phyloP scores from a whole-genome alignment of 2,113 vertebrate species.

The Apodemus speciosus region DNA sequence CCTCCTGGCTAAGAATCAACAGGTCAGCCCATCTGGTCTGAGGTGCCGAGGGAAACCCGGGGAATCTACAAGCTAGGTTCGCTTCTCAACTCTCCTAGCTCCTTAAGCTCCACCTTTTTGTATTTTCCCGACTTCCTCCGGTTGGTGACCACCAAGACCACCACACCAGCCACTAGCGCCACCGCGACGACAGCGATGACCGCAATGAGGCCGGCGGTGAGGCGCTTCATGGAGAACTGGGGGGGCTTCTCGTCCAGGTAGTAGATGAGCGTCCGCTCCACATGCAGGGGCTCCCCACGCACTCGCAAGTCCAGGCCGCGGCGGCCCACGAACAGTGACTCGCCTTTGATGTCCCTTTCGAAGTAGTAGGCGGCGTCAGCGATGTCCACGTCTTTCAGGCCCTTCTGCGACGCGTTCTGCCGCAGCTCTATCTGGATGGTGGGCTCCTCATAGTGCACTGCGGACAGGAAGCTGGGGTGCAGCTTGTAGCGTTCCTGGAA shows the following conservation, averaged over 20 bases:
- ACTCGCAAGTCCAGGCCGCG: constrained; percentile 71
- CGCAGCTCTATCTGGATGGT: constrained; percentile 86
- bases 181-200: constrained; percentile 89
- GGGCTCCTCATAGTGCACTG: constrained; percentile 83
- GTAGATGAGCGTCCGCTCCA: constrained; percentile 88
- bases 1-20: background rate
- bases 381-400: constrained; percentile 75
- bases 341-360: constrained; percentile 90
- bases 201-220: constrained; percentile 87
- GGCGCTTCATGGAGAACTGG: constrained; percentile 87
- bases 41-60: background rate
- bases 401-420: constrained; percentile 76
- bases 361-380: constrained; percentile 89
- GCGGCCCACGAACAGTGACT: constrained; percentile 80
- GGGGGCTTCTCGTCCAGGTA: constrained; percentile 90
- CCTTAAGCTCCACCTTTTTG: constrained; percentile 86
- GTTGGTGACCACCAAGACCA: constrained; percentile 85
- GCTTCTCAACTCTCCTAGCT: constrained; percentile 86
- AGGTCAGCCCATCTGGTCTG: background rate
- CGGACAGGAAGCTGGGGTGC: constrained; percentile 54
- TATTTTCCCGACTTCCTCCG: constrained; percentile 81
- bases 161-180: constrained; percentile 83
- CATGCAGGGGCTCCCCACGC: constrained; percentile 76
- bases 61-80: constrained; percentile 57
- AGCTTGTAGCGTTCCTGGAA: constrained; percentile 84